A percentile compares a stretch with the other conserved stretches of the same genome.
Evolutionary conservation across 1,140 invertebrate genomes (phyloP).

Genomic region (Drosophila repleta): DNA sequence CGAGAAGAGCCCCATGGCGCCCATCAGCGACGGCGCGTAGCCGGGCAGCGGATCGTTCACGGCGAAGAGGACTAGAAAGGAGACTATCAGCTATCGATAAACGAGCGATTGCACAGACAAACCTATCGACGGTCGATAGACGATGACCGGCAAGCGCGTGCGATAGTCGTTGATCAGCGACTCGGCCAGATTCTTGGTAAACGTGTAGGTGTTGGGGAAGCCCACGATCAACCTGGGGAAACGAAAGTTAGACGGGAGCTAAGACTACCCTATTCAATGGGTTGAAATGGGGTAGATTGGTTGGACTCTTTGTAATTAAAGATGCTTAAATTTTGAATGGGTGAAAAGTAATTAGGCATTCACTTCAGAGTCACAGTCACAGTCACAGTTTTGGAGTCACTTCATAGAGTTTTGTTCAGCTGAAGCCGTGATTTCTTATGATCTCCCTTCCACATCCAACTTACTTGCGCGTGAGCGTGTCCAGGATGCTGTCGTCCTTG

Average conservation of each 20-base stretch:
- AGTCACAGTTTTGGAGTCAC: not conserved
- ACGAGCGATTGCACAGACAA: not conserved
- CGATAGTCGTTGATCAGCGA: constrained; percentile 89
- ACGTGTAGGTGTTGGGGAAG: constrained; percentile 94
- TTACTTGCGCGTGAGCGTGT: constrained; percentile 71
- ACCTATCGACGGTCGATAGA: constrained; percentile 95
- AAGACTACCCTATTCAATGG: too few species aligned
- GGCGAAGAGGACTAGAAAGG: constrained; percentile 55
- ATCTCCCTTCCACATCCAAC: too few species aligned
- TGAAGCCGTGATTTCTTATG: too few species aligned
- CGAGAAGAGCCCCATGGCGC: constrained; percentile 74
- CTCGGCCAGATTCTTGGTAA: constrained; percentile 93
- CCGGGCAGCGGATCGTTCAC: constrained; percentile 66
- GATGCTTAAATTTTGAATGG: too few species aligned
- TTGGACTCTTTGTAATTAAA: too few species aligned
- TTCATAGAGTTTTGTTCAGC: too few species aligned
- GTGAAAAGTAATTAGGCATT: too few species aligned
- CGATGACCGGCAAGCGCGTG: constrained; percentile 89
- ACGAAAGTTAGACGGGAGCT: too few species aligned
- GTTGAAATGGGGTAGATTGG: too few species aligned
- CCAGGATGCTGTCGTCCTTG: constrained; percentile 45
- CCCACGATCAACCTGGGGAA: constrained; percentile 86
- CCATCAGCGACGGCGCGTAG: constrained; percentile 67
- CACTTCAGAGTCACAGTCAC: too few species aligned
- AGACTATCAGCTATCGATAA: not conserved